Evolutionary conservation across 1,140 invertebrate genomes (phyloP).

Genomic region (Ostrea edulis): DNA sequence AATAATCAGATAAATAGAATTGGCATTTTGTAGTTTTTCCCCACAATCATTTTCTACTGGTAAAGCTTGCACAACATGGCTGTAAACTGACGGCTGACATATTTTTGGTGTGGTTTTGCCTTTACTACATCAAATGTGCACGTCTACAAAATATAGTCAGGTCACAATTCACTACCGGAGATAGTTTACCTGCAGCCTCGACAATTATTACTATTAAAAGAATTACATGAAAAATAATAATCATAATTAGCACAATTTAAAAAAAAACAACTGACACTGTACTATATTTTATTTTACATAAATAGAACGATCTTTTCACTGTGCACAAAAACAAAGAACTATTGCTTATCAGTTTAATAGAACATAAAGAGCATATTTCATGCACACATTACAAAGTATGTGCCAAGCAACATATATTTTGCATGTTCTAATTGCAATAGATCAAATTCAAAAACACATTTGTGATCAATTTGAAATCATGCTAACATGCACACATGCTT

Average conservation of each 20-base stretch:
- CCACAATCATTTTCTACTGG: background rate
- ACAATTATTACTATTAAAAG: slow-evolving; percentile 43
- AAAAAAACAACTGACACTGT: background rate
- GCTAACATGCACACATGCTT: slow-evolving; percentile 3
- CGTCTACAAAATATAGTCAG: slow-evolving; percentile 36
- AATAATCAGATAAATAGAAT: background rate
- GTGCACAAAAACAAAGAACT: background rate
- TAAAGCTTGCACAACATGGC: slow-evolving; percentile 1
- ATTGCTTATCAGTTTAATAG: background rate
- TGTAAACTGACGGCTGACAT: background rate
- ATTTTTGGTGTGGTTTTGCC: slow-evolving; percentile 11
- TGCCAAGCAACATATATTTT: background rate
- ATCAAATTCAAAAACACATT: slow-evolving; percentile 8
- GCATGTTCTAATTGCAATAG: background rate
- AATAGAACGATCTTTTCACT: background rate
- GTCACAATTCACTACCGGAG: slow-evolving; percentile 36
- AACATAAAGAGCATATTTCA: background rate
- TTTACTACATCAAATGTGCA: slow-evolving; percentile 31
- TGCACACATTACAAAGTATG: background rate
- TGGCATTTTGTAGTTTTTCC: background rate
- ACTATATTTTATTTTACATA: background rate
- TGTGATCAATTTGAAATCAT: background rate
- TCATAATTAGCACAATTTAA: background rate
- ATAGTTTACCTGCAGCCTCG: slow-evolving; percentile 49
- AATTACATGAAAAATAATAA: slow-evolving; percentile 44